Conservation (phyloP, 2,888 invertebrate genomes). For the Nemotelus pantherinus region DNA sequence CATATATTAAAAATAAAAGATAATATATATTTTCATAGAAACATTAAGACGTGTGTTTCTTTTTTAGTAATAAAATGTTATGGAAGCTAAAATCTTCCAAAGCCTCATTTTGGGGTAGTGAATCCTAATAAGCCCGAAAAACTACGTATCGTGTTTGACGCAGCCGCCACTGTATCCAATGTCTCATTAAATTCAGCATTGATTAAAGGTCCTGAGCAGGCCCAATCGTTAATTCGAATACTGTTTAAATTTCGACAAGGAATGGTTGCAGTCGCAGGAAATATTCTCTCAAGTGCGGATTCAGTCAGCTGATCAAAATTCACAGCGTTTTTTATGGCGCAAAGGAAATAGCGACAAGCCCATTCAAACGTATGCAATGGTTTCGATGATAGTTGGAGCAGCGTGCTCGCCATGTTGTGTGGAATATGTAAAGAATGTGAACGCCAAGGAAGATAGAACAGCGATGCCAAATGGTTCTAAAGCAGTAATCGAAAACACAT, state of each 20-base stretch:
- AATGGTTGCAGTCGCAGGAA: slow-evolving; percentile 54
- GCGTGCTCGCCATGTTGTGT: slow-evolving; percentile 21
- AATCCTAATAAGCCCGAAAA: slow-evolving; percentile 55
- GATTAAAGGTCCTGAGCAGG: slow-evolving; percentile 55
- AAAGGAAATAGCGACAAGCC: neutral
- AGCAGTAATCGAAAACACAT: slow-evolving; percentile 49
- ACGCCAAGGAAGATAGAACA: slow-evolving; percentile 49
- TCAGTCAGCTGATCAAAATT: slow-evolving; percentile 52
- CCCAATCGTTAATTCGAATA: slow-evolving; percentile 54
- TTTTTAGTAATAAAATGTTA: too few species aligned
- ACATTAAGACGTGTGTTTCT: too few species aligned
- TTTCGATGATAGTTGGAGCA: slow-evolving; percentile 19
- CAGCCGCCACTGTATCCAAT: slow-evolving; percentile 53
- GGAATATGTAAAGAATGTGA: slow-evolving; percentile 43
- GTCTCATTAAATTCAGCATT: slow-evolving; percentile 54
- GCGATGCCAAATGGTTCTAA: slow-evolving; percentile 48
- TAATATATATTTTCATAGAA: too few species aligned
- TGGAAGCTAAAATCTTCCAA: too few species aligned
- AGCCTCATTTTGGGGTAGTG: slow-evolving; percentile 46
- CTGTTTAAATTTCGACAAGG: slow-evolving; percentile 56
- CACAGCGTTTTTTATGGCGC: slow-evolving; percentile 52
- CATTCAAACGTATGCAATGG: neutral
- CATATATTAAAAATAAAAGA: too few species aligned
- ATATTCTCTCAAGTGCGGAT: slow-evolving; percentile 57
- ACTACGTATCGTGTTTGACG: slow-evolving; percentile 56